A percentile compares a stretch with the other conserved stretches of the same genome.
phyloP scores from a whole-genome alignment of 2,888 invertebrate species.

The Phymatocera aterrima region DNA sequence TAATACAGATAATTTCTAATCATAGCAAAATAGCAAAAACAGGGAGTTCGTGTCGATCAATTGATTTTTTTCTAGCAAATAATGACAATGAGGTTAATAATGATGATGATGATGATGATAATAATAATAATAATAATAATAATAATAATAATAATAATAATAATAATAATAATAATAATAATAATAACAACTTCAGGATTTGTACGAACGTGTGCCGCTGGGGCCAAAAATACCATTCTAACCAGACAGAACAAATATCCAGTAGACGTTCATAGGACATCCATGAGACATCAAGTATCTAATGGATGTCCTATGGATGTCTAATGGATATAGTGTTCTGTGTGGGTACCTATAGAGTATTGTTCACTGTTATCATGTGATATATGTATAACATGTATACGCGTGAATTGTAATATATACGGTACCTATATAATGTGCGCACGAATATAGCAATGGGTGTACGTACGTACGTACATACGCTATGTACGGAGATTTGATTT shows the following conservation, averaged over 20 bases:
- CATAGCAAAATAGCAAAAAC: no score
- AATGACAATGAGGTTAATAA: no score
- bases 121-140: neutral
- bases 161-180: constrained; percentile 23
- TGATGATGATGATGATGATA: neutral
- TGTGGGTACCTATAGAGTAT: neutral
- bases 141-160: neutral
- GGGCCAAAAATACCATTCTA: constrained; percentile 53
- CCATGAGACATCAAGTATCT: no score
- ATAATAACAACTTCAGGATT: constrained; percentile 57
- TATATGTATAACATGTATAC: neutral
- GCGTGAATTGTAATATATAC: neutral
- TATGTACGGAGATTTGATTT: neutral
- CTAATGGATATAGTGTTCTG: neutral
- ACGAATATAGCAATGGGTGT: no score
- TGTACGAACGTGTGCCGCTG: constrained; percentile 62
- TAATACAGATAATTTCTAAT: no score
- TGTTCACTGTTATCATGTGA: neutral
- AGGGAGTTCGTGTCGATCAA: no score
- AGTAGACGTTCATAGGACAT: no score
- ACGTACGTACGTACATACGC: neutral
- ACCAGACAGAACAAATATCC: constrained; percentile 11
- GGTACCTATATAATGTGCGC: constrained; percentile 15
- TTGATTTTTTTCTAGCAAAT: no score
- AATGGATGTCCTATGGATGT: neutral